Evolutionary conservation across 2,113 vertebrate species (phyloP).

Genomic region (Theristicus caerulescens): DNA sequence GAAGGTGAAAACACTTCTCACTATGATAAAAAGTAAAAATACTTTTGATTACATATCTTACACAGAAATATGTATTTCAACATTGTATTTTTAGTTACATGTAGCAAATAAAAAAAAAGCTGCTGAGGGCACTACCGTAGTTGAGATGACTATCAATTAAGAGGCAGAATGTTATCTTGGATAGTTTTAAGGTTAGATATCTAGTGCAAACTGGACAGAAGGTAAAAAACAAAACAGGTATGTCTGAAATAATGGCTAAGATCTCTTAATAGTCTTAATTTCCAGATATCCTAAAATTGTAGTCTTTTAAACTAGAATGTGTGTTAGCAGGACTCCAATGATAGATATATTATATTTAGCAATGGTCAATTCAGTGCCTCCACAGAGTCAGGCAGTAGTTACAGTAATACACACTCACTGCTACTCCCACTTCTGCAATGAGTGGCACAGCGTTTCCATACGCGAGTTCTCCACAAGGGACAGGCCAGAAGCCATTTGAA

Average conservation of each 20-base stretch:
- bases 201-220: not conserved
- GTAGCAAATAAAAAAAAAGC: not conserved
- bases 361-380: not conserved
- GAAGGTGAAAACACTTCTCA: not conserved
- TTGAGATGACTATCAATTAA: not conserved
- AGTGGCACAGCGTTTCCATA: rapidly evolving
- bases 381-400: not conserved
- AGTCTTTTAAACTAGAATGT: not conserved
- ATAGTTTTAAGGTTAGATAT: not conserved
- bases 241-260: not conserved
- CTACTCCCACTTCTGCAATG: not conserved
- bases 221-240: not conserved
- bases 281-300: not conserved
- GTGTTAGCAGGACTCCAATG: not conserved
- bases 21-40: not conserved
- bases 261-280: not conserved
- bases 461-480: not conserved
- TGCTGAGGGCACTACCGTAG: not conserved
- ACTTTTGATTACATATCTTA: not conserved
- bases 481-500: not conserved
- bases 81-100: not conserved
- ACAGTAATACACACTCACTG: not conserved
- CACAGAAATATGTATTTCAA: not conserved
- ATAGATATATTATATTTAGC: not conserved
- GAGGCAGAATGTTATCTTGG: not conserved